Evolutionary conservation across 92 coral and sea anemone genomes (phyloP), one percentile per base, ranked within the genome.

Genomic region (Porites divaricata): DNA sequence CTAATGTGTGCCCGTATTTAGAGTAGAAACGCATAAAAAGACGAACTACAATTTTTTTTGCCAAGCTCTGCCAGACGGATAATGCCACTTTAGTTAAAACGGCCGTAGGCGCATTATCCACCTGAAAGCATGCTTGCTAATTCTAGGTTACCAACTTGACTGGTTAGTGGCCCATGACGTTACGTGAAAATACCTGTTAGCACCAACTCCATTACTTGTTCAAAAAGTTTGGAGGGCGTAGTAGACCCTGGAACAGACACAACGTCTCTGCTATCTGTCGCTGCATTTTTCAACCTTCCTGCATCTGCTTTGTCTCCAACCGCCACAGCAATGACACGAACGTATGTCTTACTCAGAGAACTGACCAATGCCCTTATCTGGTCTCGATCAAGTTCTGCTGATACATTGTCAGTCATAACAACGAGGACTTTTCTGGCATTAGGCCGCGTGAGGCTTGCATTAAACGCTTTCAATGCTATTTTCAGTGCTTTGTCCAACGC

Each of bases 371-470:
- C 57, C 72, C 54, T 52, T 62, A 94, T 50, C 13, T 86, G 83
- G 25, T 45, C 48, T 15, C 21, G 71, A 8, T 85, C 69, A 22
- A 85, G 76, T 12, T 90, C 89, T 35, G 45, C 45, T 9, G 98
- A 92, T 67, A 63, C 75, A 51, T 81, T 82, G 71, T 93, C 93
- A 12, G 77, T 81, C 49, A 94, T 90, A 6, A 94, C 85, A 15
- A 94, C 91, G 6, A 92, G 90, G 9, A 94, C 86, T 73, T 92
- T 94, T 84, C 83, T 82, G 49, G 98, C 94, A 48, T 89, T 90
- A 1, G 92, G 94, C 13, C 98, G 90, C 10, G 75, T 77, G 2
- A 81, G 89, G 25, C 76, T 61, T 14, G 83, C 91, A 20, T 80
- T 80, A 75, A 89, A 94, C 6, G 91, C 76, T 64, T 90, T 83